These are phyloP conservation scores for Pipistrellus pipistrellus DNA, from an alignment of 2,797 vertebrate species.

Conservation along the genomic window DNA sequence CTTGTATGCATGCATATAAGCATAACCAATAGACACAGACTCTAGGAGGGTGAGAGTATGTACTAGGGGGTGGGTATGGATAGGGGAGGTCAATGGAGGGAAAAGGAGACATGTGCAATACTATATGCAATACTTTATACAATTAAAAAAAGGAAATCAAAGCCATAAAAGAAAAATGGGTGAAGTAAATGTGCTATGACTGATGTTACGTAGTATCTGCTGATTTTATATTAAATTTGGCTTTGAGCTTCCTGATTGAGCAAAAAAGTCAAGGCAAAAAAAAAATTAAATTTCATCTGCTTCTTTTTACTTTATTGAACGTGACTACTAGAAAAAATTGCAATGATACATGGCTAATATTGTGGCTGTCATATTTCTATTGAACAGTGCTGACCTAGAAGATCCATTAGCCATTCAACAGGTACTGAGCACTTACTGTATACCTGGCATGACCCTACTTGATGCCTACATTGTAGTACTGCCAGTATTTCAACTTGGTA, in stretches of 20 bases:
- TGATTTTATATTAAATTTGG: conserved; percentile 36
- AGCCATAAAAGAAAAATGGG: too few species aligned
- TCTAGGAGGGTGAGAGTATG: too few species aligned
- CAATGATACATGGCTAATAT: not conserved
- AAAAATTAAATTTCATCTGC: not conserved
- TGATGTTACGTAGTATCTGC: too few species aligned
- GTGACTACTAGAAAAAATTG: not conserved
- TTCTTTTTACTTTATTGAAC: not conserved
- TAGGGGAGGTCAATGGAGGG: too few species aligned
- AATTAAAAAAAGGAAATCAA: too few species aligned
- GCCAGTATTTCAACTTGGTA: not conserved
- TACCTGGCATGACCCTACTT: not conserved
- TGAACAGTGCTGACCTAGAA: not conserved
- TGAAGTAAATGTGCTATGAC: too few species aligned
- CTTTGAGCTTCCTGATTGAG: conserved; percentile 11
- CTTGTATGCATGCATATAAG: too few species aligned
- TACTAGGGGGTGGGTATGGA: too few species aligned
- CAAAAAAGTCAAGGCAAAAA: conserved; percentile 38
- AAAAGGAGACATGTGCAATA: too few species aligned
- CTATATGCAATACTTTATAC: too few species aligned
- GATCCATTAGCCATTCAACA: not conserved
- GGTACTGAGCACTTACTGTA: not conserved
- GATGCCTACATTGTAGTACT: not conserved
- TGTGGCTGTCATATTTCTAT: not conserved
- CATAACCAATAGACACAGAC: too few species aligned